Evolutionary conservation across 2,797 vertebrate species (phyloP).

Genomic region (Nyctibius grandis): DNA sequence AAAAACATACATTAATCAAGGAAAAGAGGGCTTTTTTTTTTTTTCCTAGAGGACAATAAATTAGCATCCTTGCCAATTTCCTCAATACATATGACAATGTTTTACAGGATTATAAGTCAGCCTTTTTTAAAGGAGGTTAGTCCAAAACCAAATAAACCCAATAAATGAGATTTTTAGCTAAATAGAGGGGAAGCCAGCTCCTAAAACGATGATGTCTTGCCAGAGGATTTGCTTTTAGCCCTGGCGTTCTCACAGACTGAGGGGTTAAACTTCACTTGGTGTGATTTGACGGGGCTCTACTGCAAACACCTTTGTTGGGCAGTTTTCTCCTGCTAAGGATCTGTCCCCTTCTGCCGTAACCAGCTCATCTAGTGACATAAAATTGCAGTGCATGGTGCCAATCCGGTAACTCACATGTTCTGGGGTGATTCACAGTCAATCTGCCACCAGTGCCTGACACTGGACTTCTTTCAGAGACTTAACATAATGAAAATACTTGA

Average conservation of each 20-base stretch:
- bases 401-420: background rate
- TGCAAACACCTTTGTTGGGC: background rate
- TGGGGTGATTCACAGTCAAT: background rate
- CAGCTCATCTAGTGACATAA: conserved; percentile 8
- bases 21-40: conserved; percentile 34
- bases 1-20: conserved; percentile 70
- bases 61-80: conserved; percentile 66
- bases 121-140: conserved; percentile 52
- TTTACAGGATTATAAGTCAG: conserved; percentile 64
- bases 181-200: conserved; percentile 1
- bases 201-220: background rate
- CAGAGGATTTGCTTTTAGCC: background rate
- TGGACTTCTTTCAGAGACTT: background rate
- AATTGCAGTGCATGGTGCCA: background rate
- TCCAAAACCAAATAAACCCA: conserved; percentile 45
- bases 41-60: conserved; percentile 66
- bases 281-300: background rate
- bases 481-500: background rate
- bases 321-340: background rate
- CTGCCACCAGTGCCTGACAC: background rate
- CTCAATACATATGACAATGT: conserved; percentile 51
- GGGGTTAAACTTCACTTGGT: background rate
- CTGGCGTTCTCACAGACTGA: background rate
- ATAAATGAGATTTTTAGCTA: conserved; percentile 37
- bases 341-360: background rate